Base-by-base conservation (phyloP, 2,888 invertebrate genomes). In the Ochropleura leucogaster region DNA sequence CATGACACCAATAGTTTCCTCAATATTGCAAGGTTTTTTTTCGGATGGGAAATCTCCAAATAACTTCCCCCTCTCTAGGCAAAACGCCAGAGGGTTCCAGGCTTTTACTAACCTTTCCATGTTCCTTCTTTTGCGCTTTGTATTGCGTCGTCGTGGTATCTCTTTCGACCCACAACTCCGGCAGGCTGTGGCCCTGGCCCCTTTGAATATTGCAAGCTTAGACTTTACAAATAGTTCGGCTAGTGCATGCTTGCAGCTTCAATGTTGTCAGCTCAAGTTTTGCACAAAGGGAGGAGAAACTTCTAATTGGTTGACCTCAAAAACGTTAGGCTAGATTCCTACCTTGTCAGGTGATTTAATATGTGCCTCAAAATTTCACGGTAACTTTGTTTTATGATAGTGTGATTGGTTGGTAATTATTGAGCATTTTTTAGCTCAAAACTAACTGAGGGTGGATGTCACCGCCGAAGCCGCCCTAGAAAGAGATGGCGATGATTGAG, bases 261-360 rank as follows among this genome's bases (percentile, higher is more conserved):
- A 60, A 9, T 47, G 75, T 47, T 51, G 44, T 20, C 18, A 20
- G 51, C 3, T 3, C 20, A 79, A 79, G 51, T 79, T 42, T 30
- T 44, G 42, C 57, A 79, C 60, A 14, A 9, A 42, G 53, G 53
- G 30, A 47, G 42, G 0, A n/a, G 18, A n/a, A 60, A 75, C 75
- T 79, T 69, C n/a, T 53, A 75, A 79, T 78, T 51, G 60, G 16
- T 40, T 69, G 79, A 46, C 79, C 46, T 53, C 78, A 53, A 51
- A 9, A 44, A 51, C 40, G 44, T 68, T 46, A 51, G 8, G 59
- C 20, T 5, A 44, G n/a, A 44, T 62, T 40, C 8, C 9, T 49
- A 18, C 5, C 40, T 68, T n/a, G 18, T 46, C 20, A 57, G 49
- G 12, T 57, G 40, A 42, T n/a, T 55, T 14, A 14, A 47, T n/a